phyloP scores from a whole-genome alignment of 2,888 invertebrate genomes.

The Drosophila anceps region DNA sequence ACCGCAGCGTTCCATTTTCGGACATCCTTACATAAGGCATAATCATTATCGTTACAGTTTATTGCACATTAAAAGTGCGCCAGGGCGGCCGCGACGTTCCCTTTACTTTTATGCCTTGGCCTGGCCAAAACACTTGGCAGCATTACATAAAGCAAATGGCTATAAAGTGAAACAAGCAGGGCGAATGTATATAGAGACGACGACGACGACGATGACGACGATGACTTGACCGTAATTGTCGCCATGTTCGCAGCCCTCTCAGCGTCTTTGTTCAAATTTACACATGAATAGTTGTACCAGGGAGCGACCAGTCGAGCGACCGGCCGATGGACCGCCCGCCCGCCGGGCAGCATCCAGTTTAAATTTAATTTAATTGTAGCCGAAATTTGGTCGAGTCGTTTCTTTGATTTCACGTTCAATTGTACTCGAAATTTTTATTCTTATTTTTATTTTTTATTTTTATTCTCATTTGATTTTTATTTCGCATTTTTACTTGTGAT shows the following conservation, averaged over 20 bases:
- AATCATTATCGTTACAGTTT: conserved; percentile 81
- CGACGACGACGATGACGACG: conserved; percentile 2
- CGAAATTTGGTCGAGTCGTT: conserved; percentile 52
- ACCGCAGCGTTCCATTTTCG: neutral
- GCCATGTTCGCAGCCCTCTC: conserved; percentile 54
- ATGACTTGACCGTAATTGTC: conserved; percentile 70
- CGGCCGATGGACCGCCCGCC: conserved; percentile 5
- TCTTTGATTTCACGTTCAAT: conserved; percentile 73
- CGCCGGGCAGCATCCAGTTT: conserved; percentile 36
- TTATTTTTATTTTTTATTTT: conserved; percentile 66
- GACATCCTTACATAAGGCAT: conserved; percentile 67
- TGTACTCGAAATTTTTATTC: conserved; percentile 65
- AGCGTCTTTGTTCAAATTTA: conserved; percentile 67
- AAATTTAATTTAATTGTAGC: conserved; percentile 78
- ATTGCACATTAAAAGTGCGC: conserved; percentile 81
- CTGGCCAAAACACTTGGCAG: conserved; percentile 72
- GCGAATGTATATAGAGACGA: conserved; percentile 42
- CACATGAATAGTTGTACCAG: conserved; percentile 76
- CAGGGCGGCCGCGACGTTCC: conserved; percentile 56
- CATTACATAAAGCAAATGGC: conserved; percentile 80
- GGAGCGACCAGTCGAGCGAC: neutral
- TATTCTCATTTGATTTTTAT: conserved; percentile 78
- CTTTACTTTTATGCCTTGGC: conserved; percentile 72
- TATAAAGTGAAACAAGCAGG: conserved; percentile 70
- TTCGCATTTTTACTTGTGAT: conserved; percentile 62